Percentiles rank a stretch among this genome's conserved stretches.
Evolutionary conservation across 2,888 invertebrate genomes (phyloP).

Genomic region (Phorcus lineatus): DNA sequence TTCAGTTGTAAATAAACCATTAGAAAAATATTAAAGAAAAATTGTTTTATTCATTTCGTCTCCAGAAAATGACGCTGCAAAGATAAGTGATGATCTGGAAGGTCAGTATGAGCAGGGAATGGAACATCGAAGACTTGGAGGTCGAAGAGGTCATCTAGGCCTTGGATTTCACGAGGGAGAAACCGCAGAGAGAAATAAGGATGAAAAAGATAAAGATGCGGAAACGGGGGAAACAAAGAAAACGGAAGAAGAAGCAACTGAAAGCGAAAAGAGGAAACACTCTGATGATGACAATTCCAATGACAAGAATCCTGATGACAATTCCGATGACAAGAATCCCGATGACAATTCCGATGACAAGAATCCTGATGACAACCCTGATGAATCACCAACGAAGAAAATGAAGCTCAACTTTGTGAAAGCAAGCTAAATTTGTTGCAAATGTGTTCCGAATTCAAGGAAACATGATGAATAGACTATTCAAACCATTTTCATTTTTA

Average conservation of each 20-base stretch:
- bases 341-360: constrained; percentile 39
- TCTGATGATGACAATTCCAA: constrained; percentile 21
- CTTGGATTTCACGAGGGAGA: constrained; percentile 63
- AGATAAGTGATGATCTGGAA: constrained; percentile 60
- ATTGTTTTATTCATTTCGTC: too few relatives aligned
- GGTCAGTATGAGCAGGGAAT: constrained; percentile 69
- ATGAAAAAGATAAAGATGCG: constrained; percentile 33
- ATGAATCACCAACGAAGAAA: neutral
- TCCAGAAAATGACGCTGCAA: constrained; percentile 49
- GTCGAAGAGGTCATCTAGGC: constrained; percentile 64
- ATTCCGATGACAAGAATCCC: constrained; percentile 33
- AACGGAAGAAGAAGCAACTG: constrained; percentile 20
- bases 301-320: constrained; percentile 46
- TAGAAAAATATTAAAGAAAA: too few relatives aligned
- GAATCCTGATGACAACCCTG: constrained; percentile 37
- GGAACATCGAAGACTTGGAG: constrained; percentile 64
- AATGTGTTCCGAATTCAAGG: neutral
- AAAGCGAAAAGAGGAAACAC: constrained; percentile 23
- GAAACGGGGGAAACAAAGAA: constrained; percentile 21
- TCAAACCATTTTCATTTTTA: too few relatives aligned
- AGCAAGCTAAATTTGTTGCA: constrained; percentile 39
- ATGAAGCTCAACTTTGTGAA: constrained; percentile 60
- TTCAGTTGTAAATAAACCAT: too few relatives aligned
- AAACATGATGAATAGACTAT: neutral
- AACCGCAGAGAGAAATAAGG: constrained; percentile 28